These are phyloP conservation scores for Pedionomus torquatus DNA, from an alignment of 2,113 vertebrate genomes.

Conservation along the genomic window DNA sequence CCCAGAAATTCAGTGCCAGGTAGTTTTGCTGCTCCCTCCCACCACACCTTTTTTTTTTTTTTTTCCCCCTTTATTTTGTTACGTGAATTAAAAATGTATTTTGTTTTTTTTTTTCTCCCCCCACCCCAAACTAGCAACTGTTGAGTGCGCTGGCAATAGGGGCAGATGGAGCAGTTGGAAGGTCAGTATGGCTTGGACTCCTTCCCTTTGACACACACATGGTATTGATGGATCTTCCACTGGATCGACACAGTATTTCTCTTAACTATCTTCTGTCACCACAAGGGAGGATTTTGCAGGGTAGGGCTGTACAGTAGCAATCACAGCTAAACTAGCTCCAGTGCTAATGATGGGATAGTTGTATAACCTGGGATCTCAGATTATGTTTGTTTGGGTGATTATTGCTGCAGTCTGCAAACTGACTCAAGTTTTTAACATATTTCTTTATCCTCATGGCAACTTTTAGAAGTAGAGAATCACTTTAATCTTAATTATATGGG, in stretches of 20 bases:
- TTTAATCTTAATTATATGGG: not conserved
- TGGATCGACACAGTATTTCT: not conserved
- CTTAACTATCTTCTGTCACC: not conserved
- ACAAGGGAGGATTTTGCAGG: not conserved
- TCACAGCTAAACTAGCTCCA: not conserved
- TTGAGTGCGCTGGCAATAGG: slow-evolving; percentile 85
- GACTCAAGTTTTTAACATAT: not conserved
- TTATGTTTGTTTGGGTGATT: not conserved
- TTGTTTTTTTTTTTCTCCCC: not conserved
- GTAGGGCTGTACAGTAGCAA: not conserved
- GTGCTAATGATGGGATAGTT: not conserved
- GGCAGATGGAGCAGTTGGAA: slow-evolving; percentile 91
- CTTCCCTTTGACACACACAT: not conserved
- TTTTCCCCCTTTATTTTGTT: not conserved
- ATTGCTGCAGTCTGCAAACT: not conserved
- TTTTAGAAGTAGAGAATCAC: not conserved
- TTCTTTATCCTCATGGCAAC: not conserved
- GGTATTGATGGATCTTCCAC: not conserved
- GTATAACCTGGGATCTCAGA: not conserved
- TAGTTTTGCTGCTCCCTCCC: not conserved
- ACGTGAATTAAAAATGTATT: not conserved
- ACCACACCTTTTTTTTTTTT: not conserved
- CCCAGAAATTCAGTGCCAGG: not conserved
- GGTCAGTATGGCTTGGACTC: slow-evolving; percentile 74
- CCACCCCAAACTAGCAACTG: slow-evolving; percentile 82